Evolutionary conservation across 2,113 vertebrate species (phyloP).

Genomic region (Mustela lutreola): DNA sequence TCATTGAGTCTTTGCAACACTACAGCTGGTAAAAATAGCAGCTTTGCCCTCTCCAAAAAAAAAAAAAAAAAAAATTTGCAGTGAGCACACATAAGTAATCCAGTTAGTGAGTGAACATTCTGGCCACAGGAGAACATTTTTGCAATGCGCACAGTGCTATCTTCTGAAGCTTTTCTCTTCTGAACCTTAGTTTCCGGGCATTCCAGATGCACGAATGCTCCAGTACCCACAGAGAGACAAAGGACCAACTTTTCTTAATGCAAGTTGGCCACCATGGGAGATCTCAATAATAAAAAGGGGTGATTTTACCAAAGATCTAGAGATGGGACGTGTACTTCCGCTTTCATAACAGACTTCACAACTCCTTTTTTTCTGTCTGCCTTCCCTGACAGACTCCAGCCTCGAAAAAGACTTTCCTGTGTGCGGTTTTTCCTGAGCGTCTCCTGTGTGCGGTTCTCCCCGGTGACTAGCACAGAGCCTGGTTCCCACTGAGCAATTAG

Average conservation of each 20-base stretch:
- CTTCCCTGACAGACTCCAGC: not conserved
- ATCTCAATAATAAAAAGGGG: not conserved
- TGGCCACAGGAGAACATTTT: not conserved
- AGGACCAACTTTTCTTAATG: not conserved
- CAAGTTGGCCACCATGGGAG: not conserved
- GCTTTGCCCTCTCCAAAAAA: not conserved
- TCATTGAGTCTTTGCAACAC: constrained; percentile 18
- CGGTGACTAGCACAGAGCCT: not conserved
- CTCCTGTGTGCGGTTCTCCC: not conserved
- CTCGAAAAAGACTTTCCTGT: not conserved
- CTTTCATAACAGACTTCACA: not conserved
- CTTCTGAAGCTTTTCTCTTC: not conserved
- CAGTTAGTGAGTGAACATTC: constrained; percentile 26
- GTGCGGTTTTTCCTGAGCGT: not conserved
- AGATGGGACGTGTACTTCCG: not conserved
- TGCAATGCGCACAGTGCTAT: not conserved
- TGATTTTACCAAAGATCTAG: not conserved
- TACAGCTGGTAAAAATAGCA: constrained; percentile 64
- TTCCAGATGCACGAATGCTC: not conserved
- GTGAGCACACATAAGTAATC: constrained; percentile 14
- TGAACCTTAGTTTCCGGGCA: not conserved
- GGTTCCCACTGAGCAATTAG: not conserved
- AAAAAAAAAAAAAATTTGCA: not conserved
- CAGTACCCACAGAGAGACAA: fast-evolving
- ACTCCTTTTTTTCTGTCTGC: not conserved